These are phyloP conservation scores for Prosopocoilus inquinatus DNA, from an alignment of 2,888 invertebrate species.

Conservation along the genomic window DNA sequence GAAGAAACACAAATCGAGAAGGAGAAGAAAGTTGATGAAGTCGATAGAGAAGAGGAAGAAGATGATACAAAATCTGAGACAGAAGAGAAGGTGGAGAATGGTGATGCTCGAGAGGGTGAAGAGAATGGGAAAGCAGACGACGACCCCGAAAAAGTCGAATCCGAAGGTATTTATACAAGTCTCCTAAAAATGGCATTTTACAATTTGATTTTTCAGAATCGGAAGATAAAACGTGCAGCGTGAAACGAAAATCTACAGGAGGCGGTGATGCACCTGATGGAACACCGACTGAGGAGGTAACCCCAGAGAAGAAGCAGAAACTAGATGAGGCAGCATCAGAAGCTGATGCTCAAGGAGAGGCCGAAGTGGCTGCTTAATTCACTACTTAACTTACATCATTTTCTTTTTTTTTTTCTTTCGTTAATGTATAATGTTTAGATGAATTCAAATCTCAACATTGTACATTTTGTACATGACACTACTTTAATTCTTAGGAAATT, in stretches of 20 bases:
- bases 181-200: too few relatives aligned
- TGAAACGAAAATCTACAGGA: slow-evolving; percentile 70
- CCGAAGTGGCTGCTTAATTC: slow-evolving; percentile 56
- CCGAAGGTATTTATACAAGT: slow-evolving; percentile 17
- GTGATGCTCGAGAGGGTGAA: slow-evolving; percentile 46
- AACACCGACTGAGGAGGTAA: slow-evolving; percentile 56
- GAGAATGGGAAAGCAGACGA: slow-evolving; percentile 49
- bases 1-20: slow-evolving; percentile 4
- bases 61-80: slow-evolving; percentile 47
- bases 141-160: slow-evolving; percentile 49
- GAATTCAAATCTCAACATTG: slow-evolving; percentile 32
- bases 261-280: slow-evolving; percentile 53
- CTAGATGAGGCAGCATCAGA: slow-evolving; percentile 63
- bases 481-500: slow-evolving; percentile 38
- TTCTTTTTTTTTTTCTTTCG: slow-evolving; percentile 21
- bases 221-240: slow-evolving; percentile 52
- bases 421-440: slow-evolving; percentile 38
- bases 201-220: background rate
- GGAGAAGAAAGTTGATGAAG: slow-evolving; percentile 38
- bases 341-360: slow-evolving; percentile 54
- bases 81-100: slow-evolving; percentile 44
- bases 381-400: slow-evolving; percentile 24
- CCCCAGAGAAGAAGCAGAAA: slow-evolving; percentile 73
- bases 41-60: slow-evolving; percentile 48
- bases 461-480: slow-evolving; percentile 32